Percentiles rank a stretch among this genome's conserved stretches.
These are phyloP conservation scores for Lasiommata megera DNA, from an alignment of 2,888 invertebrate genomes.

Conservation along the genomic window DNA sequence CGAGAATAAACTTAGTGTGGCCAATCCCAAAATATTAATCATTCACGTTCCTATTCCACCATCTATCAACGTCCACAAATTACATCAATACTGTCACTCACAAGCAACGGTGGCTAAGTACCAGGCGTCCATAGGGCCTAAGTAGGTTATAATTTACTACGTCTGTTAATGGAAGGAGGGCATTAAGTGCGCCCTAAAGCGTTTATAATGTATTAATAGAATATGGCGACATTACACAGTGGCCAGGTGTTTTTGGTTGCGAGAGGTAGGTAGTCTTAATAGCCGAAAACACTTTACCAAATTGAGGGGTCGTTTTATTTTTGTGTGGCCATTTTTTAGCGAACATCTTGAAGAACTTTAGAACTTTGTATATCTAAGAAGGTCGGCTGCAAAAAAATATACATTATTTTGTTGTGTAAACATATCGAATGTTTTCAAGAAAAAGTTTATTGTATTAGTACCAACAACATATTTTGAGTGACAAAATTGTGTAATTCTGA, in stretches of 20 bases:
- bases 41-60: conserved; percentile 11
- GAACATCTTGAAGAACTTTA: background rate
- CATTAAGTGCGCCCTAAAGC: conserved; percentile 70
- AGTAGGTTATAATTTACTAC: conserved; percentile 73
- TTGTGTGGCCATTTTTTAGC: conserved; percentile 17
- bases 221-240: conserved; percentile 43
- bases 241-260: conserved; percentile 62
- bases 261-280: conserved; percentile 62
- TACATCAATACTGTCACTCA: conserved; percentile 42
- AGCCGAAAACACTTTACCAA: conserved; percentile 55
- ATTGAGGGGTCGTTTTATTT: conserved; percentile 29
- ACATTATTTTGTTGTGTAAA: no score
- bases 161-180: conserved; percentile 71
- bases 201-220: conserved; percentile 74
- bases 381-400: no score
- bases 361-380: no score
- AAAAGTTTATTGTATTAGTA: no score
- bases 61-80: conserved; percentile 35
- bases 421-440: no score
- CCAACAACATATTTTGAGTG: no score
- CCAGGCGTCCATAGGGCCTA: conserved; percentile 56
- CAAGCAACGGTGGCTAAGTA: conserved; percentile 44
- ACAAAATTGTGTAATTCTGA: no score
- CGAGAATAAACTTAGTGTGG: background rate
- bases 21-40: conserved; percentile 13